Conservation (phyloP, 2,113 vertebrate genomes). For the Cyphomyrus plagiostoma region DNA sequence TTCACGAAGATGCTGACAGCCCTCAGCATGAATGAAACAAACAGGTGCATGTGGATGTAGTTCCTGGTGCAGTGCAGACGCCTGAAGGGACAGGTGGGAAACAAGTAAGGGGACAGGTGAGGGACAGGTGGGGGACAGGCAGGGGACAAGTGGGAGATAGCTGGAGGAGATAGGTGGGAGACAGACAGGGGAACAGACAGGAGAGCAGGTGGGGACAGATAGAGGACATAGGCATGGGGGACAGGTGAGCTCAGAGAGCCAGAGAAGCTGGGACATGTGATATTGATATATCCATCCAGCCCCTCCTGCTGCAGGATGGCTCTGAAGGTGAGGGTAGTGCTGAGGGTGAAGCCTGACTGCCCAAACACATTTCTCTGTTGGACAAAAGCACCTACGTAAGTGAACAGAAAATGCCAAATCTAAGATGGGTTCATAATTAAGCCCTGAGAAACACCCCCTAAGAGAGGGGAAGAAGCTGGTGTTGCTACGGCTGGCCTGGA, state of each 20-base stretch:
- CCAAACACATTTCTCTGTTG: background rate
- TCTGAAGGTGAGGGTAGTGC: background rate
- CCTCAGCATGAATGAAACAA: constrained; percentile 84
- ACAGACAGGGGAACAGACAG: background rate
- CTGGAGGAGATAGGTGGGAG: background rate
- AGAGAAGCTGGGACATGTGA: background rate
- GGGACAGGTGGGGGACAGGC: background rate
- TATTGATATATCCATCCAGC: background rate
- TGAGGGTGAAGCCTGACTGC: background rate
- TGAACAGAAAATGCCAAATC: background rate
- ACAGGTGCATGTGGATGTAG: constrained; percentile 85
- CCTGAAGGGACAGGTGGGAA: constrained; percentile 43
- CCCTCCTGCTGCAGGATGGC: background rate
- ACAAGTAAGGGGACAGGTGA: background rate
- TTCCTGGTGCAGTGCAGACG: constrained; percentile 83
- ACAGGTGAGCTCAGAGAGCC: background rate
- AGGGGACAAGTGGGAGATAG: background rate
- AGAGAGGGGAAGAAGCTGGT: background rate
- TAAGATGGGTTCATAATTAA: background rate
- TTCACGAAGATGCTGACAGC: constrained; percentile 80
- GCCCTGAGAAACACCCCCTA: background rate
- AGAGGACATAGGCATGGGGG: background rate
- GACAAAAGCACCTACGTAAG: background rate
- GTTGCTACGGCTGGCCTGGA: background rate
- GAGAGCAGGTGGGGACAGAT: no score